Conservation (phyloP, 1,140 invertebrate species). For the Metopolophium dirhodum region DNA sequence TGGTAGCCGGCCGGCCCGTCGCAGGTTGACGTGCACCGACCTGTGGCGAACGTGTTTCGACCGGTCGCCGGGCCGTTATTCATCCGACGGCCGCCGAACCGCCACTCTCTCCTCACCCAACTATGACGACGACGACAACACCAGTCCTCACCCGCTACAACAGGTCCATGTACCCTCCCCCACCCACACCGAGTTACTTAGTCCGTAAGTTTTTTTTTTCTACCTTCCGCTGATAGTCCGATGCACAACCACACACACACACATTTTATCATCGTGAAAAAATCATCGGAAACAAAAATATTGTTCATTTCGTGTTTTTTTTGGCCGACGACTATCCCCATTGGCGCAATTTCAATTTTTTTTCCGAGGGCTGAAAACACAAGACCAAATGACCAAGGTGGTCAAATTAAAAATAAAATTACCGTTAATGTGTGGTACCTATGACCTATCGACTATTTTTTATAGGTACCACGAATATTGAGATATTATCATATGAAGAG, state of each 20-base stretch:
- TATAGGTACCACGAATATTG: too few species aligned
- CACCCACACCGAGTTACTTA: too few species aligned
- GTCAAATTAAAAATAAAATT: too few species aligned
- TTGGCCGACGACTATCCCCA: neutral
- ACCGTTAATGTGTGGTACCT: too few species aligned
- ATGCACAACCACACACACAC: neutral
- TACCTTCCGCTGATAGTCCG: neutral
- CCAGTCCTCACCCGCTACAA: neutral
- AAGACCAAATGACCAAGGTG: too few species aligned
- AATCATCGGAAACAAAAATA: neutral
- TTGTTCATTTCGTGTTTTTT: neutral
- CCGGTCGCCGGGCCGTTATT: too few species aligned
- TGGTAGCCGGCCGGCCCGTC: neutral
- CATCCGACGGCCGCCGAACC: too few species aligned
- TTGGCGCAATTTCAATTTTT: neutral
- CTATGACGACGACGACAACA: neutral
- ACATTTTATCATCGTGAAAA: neutral
- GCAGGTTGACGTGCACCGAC: neutral
- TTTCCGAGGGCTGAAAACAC: neutral
- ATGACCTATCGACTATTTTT: too few species aligned
- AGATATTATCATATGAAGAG: too few species aligned
- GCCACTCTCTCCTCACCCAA: neutral
- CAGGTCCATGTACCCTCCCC: neutral
- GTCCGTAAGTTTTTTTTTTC: neutral
- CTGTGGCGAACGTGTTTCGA: neutral